These are phyloP conservation scores for Temnothorax unifasciatus DNA, from an alignment of 2,888 invertebrate genomes.

Conservation along the genomic window DNA sequence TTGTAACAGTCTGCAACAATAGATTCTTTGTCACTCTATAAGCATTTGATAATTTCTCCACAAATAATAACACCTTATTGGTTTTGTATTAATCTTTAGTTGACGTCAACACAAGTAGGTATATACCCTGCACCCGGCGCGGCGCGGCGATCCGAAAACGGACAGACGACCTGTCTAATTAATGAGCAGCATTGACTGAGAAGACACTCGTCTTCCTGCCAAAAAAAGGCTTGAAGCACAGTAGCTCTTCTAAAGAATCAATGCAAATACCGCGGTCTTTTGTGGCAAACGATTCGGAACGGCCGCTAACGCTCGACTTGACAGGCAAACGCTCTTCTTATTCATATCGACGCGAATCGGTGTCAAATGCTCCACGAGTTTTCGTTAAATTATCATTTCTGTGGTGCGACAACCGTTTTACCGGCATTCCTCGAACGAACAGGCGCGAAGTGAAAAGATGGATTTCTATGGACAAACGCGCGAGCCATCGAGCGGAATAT, in stretches of 20 bases:
- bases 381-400: constrained; percentile 50
- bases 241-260: constrained; percentile 38
- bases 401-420: constrained; percentile 33
- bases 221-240: constrained; percentile 21
- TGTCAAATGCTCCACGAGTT: constrained; percentile 48
- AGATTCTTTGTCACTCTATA: neutral
- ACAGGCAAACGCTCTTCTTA: constrained; percentile 45
- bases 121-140: neutral
- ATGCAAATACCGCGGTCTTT: constrained; percentile 41
- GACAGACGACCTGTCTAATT: constrained; percentile 10
- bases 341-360: constrained; percentile 48
- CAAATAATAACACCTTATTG: neutral
- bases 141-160: neutral
- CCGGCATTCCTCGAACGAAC: constrained; percentile 5
- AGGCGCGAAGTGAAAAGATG: neutral
- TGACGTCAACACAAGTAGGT: neutral
- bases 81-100: neutral
- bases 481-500: constrained; percentile 19
- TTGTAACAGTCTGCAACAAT: constrained; percentile 10
- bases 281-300: constrained; percentile 47
- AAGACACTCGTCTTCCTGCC: constrained; percentile 11
- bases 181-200: constrained; percentile 34
- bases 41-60: neutral
- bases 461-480: constrained; percentile 15
- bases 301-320: constrained; percentile 43